A percentile compares a stretch with the other conserved stretches of the same genome.
These are phyloP conservation scores for Aegypius monachus DNA, from an alignment of 2,113 vertebrate species.

Conservation along the genomic window DNA sequence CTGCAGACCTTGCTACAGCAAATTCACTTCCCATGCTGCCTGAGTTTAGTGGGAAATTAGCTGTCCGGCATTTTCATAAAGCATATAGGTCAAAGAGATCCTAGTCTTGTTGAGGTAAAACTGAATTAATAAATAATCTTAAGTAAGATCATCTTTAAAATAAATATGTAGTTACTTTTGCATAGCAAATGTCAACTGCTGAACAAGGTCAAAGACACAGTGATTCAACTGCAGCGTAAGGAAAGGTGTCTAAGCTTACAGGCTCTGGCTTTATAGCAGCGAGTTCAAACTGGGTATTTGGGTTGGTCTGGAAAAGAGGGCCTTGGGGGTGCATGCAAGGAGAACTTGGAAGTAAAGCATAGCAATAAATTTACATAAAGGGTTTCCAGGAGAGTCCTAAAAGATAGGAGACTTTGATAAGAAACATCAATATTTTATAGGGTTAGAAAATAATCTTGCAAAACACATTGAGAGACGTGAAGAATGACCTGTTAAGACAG, in stretches of 20 bases:
- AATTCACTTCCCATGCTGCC: not conserved
- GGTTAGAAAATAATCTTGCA: not conserved
- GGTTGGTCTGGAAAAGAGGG: not conserved
- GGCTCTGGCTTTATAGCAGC: not conserved
- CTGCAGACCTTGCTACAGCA: not conserved
- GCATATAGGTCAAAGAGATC: not conserved
- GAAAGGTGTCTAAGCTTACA: not conserved
- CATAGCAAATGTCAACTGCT: not conserved
- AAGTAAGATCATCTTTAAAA: not conserved
- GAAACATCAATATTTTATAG: not conserved
- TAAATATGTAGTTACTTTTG: not conserved
- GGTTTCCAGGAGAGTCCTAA: not conserved
- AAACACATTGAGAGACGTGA: not conserved
- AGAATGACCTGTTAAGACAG: not conserved
- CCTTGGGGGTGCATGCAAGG: not conserved
- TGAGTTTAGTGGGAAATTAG: not conserved
- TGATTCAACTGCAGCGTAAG: not conserved
- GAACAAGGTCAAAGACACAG: not conserved
- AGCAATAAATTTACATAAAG: not conserved
- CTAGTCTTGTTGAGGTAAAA: not conserved
- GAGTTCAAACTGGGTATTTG: not conserved
- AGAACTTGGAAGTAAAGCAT: not conserved
- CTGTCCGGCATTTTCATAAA: not conserved
- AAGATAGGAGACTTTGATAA: not conserved
- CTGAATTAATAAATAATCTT: not conserved